Conservation (phyloP, 1,140 invertebrate genomes). For the Lordiphosa clarofinis region DNA sequence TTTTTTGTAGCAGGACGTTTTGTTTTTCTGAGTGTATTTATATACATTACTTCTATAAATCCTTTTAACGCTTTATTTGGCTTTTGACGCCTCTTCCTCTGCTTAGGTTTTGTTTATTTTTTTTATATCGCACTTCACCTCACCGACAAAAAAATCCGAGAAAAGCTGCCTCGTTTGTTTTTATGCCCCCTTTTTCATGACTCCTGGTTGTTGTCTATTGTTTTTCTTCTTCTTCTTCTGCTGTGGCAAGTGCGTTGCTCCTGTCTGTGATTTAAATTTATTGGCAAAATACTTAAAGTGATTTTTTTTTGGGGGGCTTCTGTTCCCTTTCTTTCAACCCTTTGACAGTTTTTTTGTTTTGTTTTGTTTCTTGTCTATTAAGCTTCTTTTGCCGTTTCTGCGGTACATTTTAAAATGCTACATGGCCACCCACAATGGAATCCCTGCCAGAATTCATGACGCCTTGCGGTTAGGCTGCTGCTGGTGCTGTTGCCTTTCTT, state of each 20-base stretch:
- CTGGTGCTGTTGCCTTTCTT: constrained; percentile 42
- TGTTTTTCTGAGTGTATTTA: too few species aligned
- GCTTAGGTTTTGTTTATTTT: constrained; percentile 40
- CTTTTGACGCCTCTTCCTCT: constrained; percentile 40
- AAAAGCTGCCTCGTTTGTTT: constrained; percentile 32
- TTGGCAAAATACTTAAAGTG: constrained; percentile 78
- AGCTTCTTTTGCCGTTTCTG: constrained; percentile 14
- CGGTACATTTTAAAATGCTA: constrained; percentile 57
- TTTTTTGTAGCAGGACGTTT: too few species aligned
- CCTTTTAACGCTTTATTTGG: constrained; percentile 74
- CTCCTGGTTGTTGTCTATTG: constrained; percentile 35
- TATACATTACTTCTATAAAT: constrained; percentile 35
- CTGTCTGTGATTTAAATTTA: constrained; percentile 77
- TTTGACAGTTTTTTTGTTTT: constrained; percentile 58
- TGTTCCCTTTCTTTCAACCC: constrained; percentile 21
- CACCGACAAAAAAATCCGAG: background rate
- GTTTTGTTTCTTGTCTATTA: constrained; percentile 37
- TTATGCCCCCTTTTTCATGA: constrained; percentile 23
- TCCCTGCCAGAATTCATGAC: constrained; percentile 40
- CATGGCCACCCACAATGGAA: constrained; percentile 36
- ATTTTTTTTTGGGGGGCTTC: constrained; percentile 28
- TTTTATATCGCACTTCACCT: constrained; percentile 22
- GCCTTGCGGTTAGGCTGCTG: constrained; percentile 60
- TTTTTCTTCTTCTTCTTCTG: constrained; percentile 21
- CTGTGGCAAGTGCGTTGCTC: constrained; percentile 2